These are phyloP conservation scores for Galagoides demidoff DNA, from an alignment of 2,797 vertebrate species.

Conservation along the genomic window DNA sequence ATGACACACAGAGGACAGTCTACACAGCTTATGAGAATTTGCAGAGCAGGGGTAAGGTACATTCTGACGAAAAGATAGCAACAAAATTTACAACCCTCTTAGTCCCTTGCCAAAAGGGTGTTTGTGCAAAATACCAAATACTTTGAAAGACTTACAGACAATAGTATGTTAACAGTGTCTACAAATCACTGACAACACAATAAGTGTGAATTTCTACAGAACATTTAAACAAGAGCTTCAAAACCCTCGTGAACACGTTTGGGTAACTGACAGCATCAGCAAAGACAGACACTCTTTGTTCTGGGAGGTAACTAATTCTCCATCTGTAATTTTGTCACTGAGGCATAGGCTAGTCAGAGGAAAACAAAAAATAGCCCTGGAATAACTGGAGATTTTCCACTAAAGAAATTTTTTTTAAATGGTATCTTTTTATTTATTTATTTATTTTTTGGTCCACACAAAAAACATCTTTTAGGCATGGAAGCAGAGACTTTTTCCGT, in stretches of 20 bases:
- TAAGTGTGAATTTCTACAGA: not conserved
- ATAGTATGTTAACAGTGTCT: not conserved
- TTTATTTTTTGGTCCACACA: not conserved
- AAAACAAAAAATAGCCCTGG: not conserved
- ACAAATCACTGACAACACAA: not conserved
- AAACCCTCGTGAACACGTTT: not conserved
- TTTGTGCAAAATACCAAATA: conserved; percentile 12
- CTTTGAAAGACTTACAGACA: conserved; percentile 14
- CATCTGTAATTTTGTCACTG: not conserved
- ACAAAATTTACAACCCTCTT: not conserved
- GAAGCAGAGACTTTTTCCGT: not conserved
- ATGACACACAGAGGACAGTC: not conserved
- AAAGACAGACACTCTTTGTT: not conserved
- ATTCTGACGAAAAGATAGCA: not conserved
- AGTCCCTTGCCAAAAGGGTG: not conserved
- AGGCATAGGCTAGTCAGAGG: not conserved
- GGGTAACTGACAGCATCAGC: not conserved
- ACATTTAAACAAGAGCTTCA: not conserved
- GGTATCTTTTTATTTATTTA: not conserved
- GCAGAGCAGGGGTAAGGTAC: not conserved
- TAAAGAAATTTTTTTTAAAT: not conserved
- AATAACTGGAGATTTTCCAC: not conserved
- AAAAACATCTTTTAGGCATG: not conserved
- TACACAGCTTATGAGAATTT: not conserved
- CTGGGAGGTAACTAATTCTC: not conserved